Evolutionary conservation across 2,797 vertebrate genomes (phyloP).

Genomic region (Remorina albescens): DNA sequence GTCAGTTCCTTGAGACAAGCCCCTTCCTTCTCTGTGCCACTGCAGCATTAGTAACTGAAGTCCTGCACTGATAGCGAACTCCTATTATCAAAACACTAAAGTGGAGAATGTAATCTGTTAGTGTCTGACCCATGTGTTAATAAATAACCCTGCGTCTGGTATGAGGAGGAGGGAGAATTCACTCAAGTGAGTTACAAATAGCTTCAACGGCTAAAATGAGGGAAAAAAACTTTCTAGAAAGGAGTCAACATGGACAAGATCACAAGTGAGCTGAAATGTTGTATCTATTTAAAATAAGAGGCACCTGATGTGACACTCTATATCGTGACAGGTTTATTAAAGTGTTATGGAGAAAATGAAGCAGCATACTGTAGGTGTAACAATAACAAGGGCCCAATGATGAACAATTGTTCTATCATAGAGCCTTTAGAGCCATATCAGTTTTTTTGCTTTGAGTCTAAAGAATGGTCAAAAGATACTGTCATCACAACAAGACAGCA

Average conservation of each 20-base stretch:
- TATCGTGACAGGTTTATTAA: background rate
- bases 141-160: constrained; percentile 51
- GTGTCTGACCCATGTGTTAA: constrained; percentile 46
- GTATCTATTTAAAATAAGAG: background rate
- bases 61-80: background rate
- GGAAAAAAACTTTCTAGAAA: background rate
- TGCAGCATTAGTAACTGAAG: background rate
- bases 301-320: background rate
- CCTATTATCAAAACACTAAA: constrained; percentile 51
- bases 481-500: no score
- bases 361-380: background rate
- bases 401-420: background rate
- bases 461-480: no score
- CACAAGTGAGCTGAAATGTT: constrained; percentile 1
- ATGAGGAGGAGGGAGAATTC: constrained; percentile 14
- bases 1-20: background rate
- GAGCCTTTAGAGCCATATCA: background rate
- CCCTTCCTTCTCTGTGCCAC: background rate
- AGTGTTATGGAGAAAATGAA: background rate
- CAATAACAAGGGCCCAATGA: background rate
- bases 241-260: background rate
- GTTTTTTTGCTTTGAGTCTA: no score
- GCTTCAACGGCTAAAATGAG: constrained; percentile 12
- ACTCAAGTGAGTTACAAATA: constrained; percentile 17
- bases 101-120: constrained; percentile 47